Percentiles rank a stretch among this genome's conserved stretches.
phyloP scores from a whole-genome alignment of 2,888 invertebrate genomes.

The Galerucella calmariensis region DNA sequence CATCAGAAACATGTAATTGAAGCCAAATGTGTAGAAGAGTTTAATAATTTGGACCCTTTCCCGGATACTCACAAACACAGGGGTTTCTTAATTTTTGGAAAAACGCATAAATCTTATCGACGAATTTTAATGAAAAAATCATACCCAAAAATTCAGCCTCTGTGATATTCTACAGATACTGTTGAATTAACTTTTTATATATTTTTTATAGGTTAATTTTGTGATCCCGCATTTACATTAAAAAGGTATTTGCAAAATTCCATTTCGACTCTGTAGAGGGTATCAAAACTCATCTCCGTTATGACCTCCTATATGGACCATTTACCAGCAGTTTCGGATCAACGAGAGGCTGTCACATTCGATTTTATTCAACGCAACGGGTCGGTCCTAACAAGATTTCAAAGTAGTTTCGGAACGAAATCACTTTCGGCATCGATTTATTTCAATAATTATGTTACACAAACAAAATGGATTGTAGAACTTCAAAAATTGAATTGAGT shows the following conservation, averaged over 20 bases:
- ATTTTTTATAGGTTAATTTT: too few relatives aligned
- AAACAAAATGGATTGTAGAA: too few relatives aligned
- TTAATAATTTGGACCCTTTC: too few relatives aligned
- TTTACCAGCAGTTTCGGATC: slow-evolving; percentile 2
- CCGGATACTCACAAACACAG: too few relatives aligned
- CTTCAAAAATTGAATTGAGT: background rate
- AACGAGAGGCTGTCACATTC: background rate
- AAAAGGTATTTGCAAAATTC: background rate
- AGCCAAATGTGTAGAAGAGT: too few relatives aligned
- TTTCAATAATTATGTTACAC: background rate
- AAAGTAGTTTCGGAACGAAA: background rate
- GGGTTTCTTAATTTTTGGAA: too few relatives aligned
- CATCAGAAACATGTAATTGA: too few relatives aligned
- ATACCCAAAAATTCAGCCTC: too few relatives aligned
- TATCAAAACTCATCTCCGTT: background rate
- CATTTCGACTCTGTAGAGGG: background rate
- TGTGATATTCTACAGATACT: too few relatives aligned
- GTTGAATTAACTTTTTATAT: too few relatives aligned
- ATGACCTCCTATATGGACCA: slow-evolving; percentile 7
- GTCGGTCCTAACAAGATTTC: slow-evolving; percentile 10
- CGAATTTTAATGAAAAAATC: too few relatives aligned
- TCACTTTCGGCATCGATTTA: background rate
- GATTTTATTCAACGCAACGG: slow-evolving; percentile 1
- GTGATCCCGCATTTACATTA: background rate
- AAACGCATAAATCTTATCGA: too few relatives aligned